Conservation (phyloP, 2,888 invertebrate species). For the Trileptium ribeirensis region DNA sequence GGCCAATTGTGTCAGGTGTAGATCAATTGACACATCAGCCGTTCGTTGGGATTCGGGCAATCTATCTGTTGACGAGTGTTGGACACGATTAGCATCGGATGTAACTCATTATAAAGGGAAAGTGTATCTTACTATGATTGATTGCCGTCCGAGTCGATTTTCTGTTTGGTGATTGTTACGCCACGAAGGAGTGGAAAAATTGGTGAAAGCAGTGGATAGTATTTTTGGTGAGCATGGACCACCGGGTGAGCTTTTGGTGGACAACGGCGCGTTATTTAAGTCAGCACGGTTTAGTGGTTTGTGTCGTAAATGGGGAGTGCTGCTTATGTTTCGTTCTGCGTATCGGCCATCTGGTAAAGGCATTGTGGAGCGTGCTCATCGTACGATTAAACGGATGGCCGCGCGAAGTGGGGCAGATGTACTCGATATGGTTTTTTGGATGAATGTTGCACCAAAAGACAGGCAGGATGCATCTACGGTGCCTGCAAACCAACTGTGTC, state of each 20-base stretch:
- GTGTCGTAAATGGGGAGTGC: background rate
- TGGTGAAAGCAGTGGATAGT: background rate
- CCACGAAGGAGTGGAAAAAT: background rate
- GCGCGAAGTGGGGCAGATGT: background rate
- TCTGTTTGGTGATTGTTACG: background rate
- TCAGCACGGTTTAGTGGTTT: background rate
- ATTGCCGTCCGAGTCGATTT: background rate
- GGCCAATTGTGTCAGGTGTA: slow-evolving; percentile 6
- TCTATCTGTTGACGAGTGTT: background rate
- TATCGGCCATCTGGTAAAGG: slow-evolving; percentile 7
- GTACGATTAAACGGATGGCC: slow-evolving; percentile 9
- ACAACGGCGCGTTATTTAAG: slow-evolving; percentile 6
- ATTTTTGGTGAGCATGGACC: background rate
- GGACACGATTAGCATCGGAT: slow-evolving; percentile 7
- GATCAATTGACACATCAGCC: background rate
- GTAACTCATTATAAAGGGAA: background rate
- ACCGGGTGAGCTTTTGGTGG: slow-evolving; percentile 1
- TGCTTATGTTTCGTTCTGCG: background rate
- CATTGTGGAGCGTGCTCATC: slow-evolving; percentile 3
- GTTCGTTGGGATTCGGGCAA: background rate
- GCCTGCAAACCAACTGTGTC: background rate
- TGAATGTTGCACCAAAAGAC: background rate
- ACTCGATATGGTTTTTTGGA: background rate
- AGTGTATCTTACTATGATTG: slow-evolving; percentile 1
- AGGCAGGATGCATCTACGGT: no score